Conservation (phyloP, 2,888 invertebrate genomes). For the Lasiommata megera region DNA sequence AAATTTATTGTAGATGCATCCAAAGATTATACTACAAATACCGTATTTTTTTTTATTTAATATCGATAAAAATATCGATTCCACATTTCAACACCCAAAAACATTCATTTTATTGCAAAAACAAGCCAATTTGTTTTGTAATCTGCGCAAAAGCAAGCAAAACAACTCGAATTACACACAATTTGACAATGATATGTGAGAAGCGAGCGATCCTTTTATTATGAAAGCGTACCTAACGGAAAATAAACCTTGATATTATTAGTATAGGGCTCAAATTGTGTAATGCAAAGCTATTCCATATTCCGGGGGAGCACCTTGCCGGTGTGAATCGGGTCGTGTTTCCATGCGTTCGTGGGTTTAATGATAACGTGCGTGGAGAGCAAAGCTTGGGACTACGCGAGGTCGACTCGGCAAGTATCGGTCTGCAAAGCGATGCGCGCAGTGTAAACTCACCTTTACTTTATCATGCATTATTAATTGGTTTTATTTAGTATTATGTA, state of each 20-base stretch:
- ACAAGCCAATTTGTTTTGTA: conserved; percentile 36
- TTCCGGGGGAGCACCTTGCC: conserved; percentile 58
- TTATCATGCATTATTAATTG: background rate
- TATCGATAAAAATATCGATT: conserved; percentile 9
- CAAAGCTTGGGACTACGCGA: background rate
- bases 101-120: conserved; percentile 12
- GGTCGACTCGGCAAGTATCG: background rate
- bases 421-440: conserved; percentile 16
- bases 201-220: conserved; percentile 68
- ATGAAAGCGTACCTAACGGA: conserved; percentile 71
- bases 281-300: conserved; percentile 63
- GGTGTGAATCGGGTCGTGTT: conserved; percentile 77
- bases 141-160: conserved; percentile 74
- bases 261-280: conserved; percentile 47
- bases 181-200: conserved; percentile 68
- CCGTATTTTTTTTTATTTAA: background rate
- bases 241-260: conserved; percentile 52
- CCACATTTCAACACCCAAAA: background rate
- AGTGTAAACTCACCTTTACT: conserved; percentile 22
- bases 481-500: background rate
- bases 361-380: conserved; percentile 51
- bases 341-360: conserved; percentile 56
- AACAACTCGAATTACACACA: conserved; percentile 72
- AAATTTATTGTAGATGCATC: background rate
- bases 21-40: background rate